These are phyloP conservation scores for Phengaris arion DNA, from an alignment of 2,888 invertebrate genomes.

Conservation along the genomic window DNA sequence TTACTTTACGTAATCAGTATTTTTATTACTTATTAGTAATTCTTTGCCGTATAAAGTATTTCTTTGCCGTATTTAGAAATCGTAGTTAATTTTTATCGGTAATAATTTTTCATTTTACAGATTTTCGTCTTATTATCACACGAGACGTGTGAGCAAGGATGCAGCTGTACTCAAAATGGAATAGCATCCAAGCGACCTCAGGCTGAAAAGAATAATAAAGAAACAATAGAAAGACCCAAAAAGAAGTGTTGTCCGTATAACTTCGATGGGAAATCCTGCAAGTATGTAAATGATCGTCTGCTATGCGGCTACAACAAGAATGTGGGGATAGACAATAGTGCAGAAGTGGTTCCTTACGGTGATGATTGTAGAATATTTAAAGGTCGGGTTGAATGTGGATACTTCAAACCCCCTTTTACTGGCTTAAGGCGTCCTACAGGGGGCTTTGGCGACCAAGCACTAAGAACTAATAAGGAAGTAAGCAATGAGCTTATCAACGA, in stretches of 20 bases:
- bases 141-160: neutral
- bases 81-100: no score
- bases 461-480: slow-evolving; percentile 19
- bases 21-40: neutral
- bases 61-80: no score
- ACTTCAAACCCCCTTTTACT: slow-evolving; percentile 51
- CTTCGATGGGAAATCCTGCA: slow-evolving; percentile 55
- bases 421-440: slow-evolving; percentile 45
- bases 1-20: neutral
- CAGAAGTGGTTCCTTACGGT: slow-evolving; percentile 41
- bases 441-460: neutral
- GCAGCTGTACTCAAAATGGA: neutral
- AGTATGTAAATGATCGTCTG: slow-evolving; percentile 54
- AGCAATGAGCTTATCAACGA: slow-evolving; percentile 13
- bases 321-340: slow-evolving; percentile 44
- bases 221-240: slow-evolving; percentile 36
- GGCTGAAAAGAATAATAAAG: neutral
- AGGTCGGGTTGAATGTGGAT: slow-evolving; percentile 65
- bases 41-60: no score
- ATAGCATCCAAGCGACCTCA: neutral
- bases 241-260: slow-evolving; percentile 63
- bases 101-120: neutral
- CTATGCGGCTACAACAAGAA: slow-evolving; percentile 64
- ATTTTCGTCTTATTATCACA: neutral
- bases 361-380: slow-evolving; percentile 57